Percentiles rank a stretch among this genome's conserved stretches.
Evolutionary conservation across 2,797 vertebrate species (phyloP).

Genomic region (Smutsia temminckii): DNA sequence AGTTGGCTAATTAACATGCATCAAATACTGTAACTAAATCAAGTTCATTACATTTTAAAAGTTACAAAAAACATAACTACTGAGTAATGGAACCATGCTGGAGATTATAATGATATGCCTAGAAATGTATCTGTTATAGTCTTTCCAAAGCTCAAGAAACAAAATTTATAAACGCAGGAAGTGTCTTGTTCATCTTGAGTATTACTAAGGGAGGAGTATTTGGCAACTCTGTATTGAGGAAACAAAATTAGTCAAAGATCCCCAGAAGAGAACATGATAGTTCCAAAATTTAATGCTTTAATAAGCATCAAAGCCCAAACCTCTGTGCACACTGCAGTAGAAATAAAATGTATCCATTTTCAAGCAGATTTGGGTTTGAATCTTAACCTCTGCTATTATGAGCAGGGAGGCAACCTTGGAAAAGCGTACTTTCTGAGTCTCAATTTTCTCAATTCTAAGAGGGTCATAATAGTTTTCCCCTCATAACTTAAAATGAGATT

Average conservation of each 20-base stretch:
- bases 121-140: not conserved
- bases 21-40: conserved; percentile 42
- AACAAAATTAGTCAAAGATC: not conserved
- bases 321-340: not conserved
- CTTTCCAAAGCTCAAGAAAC: conserved; percentile 31
- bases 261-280: not conserved
- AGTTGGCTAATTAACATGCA: conserved; percentile 58
- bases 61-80: conserved; percentile 35
- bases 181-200: not conserved
- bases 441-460: not conserved
- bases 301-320: not conserved
- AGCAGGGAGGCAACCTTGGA: not conserved
- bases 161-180: conserved; percentile 10
- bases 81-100: not conserved
- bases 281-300: not conserved
- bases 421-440: not conserved
- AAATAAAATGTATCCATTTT: not conserved
- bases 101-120: not conserved
- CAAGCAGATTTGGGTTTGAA: not conserved
- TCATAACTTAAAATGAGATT: not conserved
- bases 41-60: conserved; percentile 55
- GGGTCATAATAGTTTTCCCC: not conserved
- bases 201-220: not conserved
- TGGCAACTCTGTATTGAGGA: not conserved
- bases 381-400: not conserved